Conservation (phyloP, 2,113 vertebrate species). For the Menidia beryllina region DNA sequence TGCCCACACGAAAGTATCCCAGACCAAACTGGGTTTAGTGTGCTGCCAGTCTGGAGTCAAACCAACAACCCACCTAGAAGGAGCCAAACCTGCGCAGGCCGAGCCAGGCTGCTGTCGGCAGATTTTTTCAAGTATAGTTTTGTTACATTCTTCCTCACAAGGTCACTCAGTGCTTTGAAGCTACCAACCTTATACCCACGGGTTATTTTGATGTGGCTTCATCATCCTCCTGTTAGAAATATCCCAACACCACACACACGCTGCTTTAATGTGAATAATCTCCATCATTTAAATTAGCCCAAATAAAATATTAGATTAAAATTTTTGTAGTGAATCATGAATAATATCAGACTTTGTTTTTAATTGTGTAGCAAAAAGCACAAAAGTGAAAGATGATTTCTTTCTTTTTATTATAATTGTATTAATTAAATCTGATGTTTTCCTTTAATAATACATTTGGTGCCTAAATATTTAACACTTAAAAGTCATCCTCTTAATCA, state of each 20-base stretch:
- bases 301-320: slow-evolving; percentile 15
- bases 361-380: too few relatives aligned
- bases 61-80: slow-evolving; percentile 40
- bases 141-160: slow-evolving; percentile 29
- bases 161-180: slow-evolving; percentile 7
- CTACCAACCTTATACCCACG: neutral
- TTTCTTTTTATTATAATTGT: too few relatives aligned
- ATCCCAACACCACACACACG: neutral
- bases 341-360: too few relatives aligned
- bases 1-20: slow-evolving; percentile 30
- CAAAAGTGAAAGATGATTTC: too few relatives aligned
- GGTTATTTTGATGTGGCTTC: neutral
- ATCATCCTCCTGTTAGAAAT: neutral
- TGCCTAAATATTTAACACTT: too few relatives aligned
- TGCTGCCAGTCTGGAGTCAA: slow-evolving; percentile 45
- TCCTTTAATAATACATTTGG: too few relatives aligned
- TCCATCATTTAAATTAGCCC: neutral
- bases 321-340: too few relatives aligned
- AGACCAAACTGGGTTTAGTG: slow-evolving; percentile 45
- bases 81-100: slow-evolving; percentile 51
- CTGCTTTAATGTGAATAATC: neutral
- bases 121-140: slow-evolving; percentile 14
- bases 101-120: slow-evolving; percentile 42
- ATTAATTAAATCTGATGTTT: too few relatives aligned
- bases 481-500: too few relatives aligned